phyloP scores from a whole-genome alignment of 2,888 invertebrate species.

The Pristionchus japonicus region DNA sequence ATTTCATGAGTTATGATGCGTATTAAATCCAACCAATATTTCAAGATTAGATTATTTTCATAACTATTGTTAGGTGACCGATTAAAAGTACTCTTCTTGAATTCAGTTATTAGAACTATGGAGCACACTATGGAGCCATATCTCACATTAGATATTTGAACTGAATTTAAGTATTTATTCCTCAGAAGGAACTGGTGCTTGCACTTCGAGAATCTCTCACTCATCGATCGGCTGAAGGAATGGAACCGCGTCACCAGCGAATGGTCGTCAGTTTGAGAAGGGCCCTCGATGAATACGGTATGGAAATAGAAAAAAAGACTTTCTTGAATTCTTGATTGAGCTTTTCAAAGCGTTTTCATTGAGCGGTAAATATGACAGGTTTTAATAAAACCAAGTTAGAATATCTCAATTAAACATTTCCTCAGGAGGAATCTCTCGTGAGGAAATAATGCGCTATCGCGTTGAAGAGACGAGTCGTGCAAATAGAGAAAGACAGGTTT shows the following conservation, averaged over 20 bases:
- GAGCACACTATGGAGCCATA: too few relatives aligned
- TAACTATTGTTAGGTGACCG: too few relatives aligned
- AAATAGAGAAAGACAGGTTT: background rate
- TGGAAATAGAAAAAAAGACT: too few relatives aligned
- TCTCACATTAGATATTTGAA: too few relatives aligned
- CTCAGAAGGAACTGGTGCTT: background rate
- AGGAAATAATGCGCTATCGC: conserved; percentile 25
- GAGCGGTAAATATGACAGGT: background rate
- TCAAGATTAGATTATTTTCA: too few relatives aligned
- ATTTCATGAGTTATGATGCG: too few relatives aligned
- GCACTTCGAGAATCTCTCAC: background rate
- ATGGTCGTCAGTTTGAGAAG: conserved; percentile 11
- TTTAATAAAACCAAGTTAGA: background rate
- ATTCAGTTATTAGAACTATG: too few relatives aligned
- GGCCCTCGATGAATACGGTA: conserved; percentile 17
- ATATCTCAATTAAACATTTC: background rate
- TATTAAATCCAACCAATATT: too few relatives aligned
- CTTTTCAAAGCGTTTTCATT: background rate
- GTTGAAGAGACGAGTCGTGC: background rate
- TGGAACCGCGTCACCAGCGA: background rate
- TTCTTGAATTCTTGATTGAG: background rate
- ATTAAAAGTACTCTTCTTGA: too few relatives aligned
- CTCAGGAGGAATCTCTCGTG: conserved; percentile 41
- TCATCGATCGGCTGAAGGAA: background rate
- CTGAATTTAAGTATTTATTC: too few relatives aligned